Conservation (phyloP, 2,797 vertebrate species). For the Pyrrhura leucotis region DNA sequence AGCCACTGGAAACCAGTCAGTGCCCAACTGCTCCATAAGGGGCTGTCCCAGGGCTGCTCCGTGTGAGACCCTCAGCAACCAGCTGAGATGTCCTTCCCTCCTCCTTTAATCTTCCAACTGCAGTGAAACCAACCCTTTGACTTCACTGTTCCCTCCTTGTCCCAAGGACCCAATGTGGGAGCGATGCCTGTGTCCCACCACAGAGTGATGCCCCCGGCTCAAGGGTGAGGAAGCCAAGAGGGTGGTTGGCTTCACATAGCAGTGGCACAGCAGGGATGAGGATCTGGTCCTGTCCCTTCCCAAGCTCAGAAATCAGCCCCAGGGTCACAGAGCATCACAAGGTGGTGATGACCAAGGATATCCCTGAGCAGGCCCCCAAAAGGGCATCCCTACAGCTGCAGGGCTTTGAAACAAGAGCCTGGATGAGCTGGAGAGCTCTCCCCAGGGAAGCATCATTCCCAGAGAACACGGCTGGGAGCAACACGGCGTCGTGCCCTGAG, state of each 20-base stretch:
- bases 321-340: fast-evolving
- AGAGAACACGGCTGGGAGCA: not conserved
- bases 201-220: not conserved
- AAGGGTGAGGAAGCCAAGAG: not conserved
- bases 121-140: fast-evolving
- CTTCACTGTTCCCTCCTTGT: not conserved
- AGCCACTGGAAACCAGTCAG: not conserved
- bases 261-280: fast-evolving
- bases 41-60: not conserved
- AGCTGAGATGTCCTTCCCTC: not conserved
- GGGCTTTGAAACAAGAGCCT: fast-evolving
- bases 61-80: fast-evolving
- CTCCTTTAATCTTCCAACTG: not conserved
- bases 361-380: fast-evolving
- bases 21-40: fast-evolving
- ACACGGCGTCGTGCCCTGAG: fast-evolving
- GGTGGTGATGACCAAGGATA: too few relatives aligned
- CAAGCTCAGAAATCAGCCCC: not conserved
- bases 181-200: fast-evolving
- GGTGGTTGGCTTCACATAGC: fast-evolving
- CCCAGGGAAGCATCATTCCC: not conserved
- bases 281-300: not conserved
- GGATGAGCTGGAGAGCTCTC: fast-evolving
- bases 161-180: fast-evolving
- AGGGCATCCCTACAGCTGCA: fast-evolving